phyloP scores from a whole-genome alignment of 2,113 vertebrate species.

The Nyctibius bracteatus region DNA sequence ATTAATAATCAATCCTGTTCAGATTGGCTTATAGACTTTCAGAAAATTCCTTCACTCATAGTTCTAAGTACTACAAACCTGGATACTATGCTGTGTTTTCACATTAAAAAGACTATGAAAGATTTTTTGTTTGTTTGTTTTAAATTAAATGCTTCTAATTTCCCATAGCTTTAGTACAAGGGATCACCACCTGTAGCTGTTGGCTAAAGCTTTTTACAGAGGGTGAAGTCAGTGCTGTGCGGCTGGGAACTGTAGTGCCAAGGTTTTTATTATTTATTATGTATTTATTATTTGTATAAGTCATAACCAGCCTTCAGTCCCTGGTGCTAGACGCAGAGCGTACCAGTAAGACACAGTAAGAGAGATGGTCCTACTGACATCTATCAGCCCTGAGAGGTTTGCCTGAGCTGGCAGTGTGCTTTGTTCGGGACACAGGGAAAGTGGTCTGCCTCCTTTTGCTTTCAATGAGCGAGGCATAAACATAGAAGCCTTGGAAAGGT shows the following conservation, averaged over 20 bases:
- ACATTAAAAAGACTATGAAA: background rate
- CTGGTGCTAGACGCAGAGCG: background rate
- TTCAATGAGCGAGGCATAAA: background rate
- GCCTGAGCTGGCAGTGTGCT: background rate
- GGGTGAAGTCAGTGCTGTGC: background rate
- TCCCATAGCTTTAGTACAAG: background rate
- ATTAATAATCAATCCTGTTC: background rate
- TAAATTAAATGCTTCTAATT: background rate
- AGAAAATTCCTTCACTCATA: background rate
- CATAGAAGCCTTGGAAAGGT: slow-evolving; percentile 34
- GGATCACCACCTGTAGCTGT: background rate
- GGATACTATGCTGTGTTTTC: background rate
- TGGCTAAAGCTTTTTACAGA: background rate
- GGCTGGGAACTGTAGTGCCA: background rate
- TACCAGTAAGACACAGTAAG: background rate
- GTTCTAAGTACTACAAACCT: background rate
- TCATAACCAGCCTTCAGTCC: background rate
- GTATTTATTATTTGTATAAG: background rate
- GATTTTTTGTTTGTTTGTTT: background rate
- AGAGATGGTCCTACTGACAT: background rate
- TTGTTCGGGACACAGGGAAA: background rate
- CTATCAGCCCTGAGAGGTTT: background rate
- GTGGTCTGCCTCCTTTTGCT: background rate
- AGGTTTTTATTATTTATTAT: background rate
- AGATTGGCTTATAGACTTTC: background rate